These are phyloP conservation scores for Rhombomys opimus DNA, from an alignment of 2,113 vertebrate genomes.

Conservation along the genomic window DNA sequence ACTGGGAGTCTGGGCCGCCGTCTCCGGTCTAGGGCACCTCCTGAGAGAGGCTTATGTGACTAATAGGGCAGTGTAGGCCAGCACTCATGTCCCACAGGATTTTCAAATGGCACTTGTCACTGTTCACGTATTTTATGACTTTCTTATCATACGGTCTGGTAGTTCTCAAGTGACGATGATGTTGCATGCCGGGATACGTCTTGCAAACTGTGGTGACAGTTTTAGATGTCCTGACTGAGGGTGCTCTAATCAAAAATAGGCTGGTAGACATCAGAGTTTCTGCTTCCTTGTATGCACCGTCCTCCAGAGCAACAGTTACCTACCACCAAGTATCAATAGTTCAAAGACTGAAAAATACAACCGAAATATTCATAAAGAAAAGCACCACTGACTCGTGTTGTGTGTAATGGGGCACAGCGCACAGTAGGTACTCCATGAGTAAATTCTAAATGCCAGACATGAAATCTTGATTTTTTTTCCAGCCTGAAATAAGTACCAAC, in stretches of 20 bases:
- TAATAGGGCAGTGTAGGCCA: not conserved
- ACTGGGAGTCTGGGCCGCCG: not conserved
- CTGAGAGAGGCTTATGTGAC: not conserved
- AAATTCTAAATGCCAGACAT: not conserved
- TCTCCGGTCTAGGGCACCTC: not conserved
- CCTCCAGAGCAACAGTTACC: not conserved
- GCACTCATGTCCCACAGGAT: not conserved
- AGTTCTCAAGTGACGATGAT: not conserved
- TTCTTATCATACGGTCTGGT: not conserved
- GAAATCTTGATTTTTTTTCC: not conserved
- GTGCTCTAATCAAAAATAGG: not conserved
- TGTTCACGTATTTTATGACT: not conserved
- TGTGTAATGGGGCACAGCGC: not conserved
- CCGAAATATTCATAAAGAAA: not conserved
- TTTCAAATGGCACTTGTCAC: not conserved
- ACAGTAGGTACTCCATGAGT: not conserved
- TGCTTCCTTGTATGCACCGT: not conserved
- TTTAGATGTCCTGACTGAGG: not conserved
- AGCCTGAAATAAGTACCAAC: constrained; percentile 7
- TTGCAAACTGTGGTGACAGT: not conserved
- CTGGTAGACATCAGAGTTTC: not conserved
- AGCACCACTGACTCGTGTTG: not conserved
- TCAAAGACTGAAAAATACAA: not conserved
- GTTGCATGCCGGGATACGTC: not conserved
- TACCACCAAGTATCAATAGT: not conserved